These are phyloP conservation scores for Xiphophorus maculatus DNA, from an alignment of 2,113 vertebrate genomes.

Conservation along the genomic window DNA sequence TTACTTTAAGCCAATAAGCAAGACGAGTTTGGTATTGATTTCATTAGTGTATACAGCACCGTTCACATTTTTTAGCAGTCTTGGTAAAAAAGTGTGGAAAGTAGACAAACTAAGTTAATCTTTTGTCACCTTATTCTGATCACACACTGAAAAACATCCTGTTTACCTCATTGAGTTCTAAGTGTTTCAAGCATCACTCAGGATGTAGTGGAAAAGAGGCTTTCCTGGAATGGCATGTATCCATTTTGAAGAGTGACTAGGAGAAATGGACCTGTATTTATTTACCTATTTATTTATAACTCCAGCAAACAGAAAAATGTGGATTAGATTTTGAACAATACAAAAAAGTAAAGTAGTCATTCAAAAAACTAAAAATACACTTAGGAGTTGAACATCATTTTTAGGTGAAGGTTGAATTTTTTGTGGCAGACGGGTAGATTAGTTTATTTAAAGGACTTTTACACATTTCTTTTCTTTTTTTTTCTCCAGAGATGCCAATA, in stretches of 20 bases:
- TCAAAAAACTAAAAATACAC: too few species aligned
- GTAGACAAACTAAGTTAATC: neutral
- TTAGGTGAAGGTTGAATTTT: too few species aligned
- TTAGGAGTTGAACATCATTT: too few species aligned
- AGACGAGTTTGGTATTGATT: neutral
- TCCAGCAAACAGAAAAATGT: too few species aligned
- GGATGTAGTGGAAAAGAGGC: too few species aligned
- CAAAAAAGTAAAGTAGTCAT: too few species aligned
- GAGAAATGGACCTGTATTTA: too few species aligned
- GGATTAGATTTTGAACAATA: too few species aligned
- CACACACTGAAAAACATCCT: neutral
- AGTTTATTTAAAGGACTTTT: too few species aligned
- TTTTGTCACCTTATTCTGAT: neutral
- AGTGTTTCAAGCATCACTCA: neutral
- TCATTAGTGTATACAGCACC: neutral
- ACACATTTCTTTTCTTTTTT: too few species aligned
- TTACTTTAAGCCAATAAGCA: neutral
- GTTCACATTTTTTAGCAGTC: neutral
- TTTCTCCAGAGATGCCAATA: too few species aligned
- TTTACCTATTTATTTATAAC: neutral
- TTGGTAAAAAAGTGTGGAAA: neutral
- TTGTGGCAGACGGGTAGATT: too few species aligned
- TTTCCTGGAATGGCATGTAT: neutral
- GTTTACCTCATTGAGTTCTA: neutral
- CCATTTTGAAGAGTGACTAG: neutral